Evolutionary conservation across 2,888 invertebrate genomes (phyloP).

Genomic region (Maniola hyperantus): DNA sequence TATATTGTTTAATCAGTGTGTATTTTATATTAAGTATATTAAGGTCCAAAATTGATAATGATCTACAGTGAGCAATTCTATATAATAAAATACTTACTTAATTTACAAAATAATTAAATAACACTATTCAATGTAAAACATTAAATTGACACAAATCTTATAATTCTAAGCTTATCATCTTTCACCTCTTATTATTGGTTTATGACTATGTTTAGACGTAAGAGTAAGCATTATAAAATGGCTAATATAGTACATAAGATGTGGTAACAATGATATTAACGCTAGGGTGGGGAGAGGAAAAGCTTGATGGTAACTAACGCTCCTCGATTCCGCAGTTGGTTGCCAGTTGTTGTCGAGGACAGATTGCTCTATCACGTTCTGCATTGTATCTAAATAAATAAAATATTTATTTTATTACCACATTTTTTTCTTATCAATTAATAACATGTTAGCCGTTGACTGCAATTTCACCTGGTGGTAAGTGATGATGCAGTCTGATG

Average conservation of each 20-base stretch:
- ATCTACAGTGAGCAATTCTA: conserved; percentile 22
- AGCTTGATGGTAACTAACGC: conserved; percentile 55
- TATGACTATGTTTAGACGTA: conserved; percentile 43
- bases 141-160: conserved; percentile 49
- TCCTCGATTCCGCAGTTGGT: conserved; percentile 72
- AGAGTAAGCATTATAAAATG: conserved; percentile 47
- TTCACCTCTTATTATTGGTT: conserved; percentile 48
- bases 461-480: too few relatives aligned
- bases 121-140: conserved; percentile 35
- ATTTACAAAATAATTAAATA: conserved; percentile 28
- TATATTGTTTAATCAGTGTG: too few relatives aligned
- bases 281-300: conserved; percentile 55
- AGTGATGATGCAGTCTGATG: too few relatives aligned
- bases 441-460: too few relatives aligned
- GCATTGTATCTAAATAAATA: conserved; percentile 70
- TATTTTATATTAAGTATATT: not conserved
- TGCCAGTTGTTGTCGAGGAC: conserved; percentile 80
- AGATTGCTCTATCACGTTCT: conserved; percentile 79
- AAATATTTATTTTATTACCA: not conserved
- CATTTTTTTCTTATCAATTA: too few relatives aligned
- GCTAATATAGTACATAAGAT: conserved; percentile 42
- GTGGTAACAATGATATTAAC: conserved; percentile 56
- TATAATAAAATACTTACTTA: conserved; percentile 17
- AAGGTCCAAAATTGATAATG: conserved; percentile 8
- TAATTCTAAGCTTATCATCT: conserved; percentile 66